Evolutionary conservation across 2,888 invertebrate genomes (phyloP), one percentile per base, ranked within the genome.

Genomic region (Drepana falcataria): DNA sequence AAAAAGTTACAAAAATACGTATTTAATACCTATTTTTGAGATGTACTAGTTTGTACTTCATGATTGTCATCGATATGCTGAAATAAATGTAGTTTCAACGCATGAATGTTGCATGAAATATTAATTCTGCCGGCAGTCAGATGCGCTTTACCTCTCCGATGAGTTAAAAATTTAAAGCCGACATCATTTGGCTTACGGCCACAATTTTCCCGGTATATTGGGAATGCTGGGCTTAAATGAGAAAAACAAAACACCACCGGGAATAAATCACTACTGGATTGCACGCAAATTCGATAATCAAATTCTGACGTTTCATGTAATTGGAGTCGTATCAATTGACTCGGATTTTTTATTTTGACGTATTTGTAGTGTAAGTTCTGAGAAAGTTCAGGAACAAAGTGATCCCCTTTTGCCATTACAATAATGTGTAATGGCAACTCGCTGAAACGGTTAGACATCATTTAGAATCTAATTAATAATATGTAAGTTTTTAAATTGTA

Each of bases 81-180:
- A 40, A 49, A 51, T 40, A 41, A 51, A 33, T 33, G 34, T 51
- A 51, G 51, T 41, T 49, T 58, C 61, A 68, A 63, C 64, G 61
- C 53, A 55, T 48, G 54, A 52, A 53, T 59, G 55, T 57, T 37
- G 58, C 62, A 72, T 79, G 71, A 77, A 81, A 76, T 79, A 80
- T 79, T 79, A 80, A 82, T 77, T 68, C 69, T 69, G 68, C 75
- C 75, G 81, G 80, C 77, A 81, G 79, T 79, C 75, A 70, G 54
- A 57, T 56, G 61, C 63, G 70, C 68, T 68, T 71, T 70, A 71
- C 70, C 69, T 71, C 66, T 58, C 59, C 64, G 61, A 64, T 66
- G 72, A 71, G 76, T 82, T 79, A 76, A 83, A 84, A 81, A 80
- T 81, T 83, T 77, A 80, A 83, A 81, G 78, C 79, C 79, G 75